Evolutionary conservation across 2,113 vertebrate species (phyloP), one percentile per base, ranked within the genome.

Genomic region (Erinaceus europaeus): DNA sequence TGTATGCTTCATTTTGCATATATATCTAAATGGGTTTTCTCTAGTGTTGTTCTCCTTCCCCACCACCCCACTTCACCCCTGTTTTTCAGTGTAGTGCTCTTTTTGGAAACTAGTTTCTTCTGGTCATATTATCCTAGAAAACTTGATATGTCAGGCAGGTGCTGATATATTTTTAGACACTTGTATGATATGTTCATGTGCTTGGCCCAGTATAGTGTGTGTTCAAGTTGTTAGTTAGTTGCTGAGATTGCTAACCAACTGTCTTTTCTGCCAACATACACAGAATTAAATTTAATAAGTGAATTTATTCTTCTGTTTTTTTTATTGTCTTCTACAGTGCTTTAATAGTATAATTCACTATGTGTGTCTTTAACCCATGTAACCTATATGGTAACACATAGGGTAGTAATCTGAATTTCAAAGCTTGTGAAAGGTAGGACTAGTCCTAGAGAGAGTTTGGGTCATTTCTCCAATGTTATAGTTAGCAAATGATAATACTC

Each of bases 91-190:
- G 29, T 72, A 67, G 25, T 73, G 27, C 14, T 65, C 42, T 75
- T 77, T 77, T 89, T 25, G 42, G 42, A 69, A 93, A 74, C 34
- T 29, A 9, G n/a, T 78, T 87, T 61, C 77, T 34, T 78, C 23
- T 91, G 73, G 64, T 87, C 48, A 61, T 32, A 73, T 88, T 76
- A 90, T 57, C 74, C 38, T n/a, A 83, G 46, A 76, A 89, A 89
- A 83, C 83, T 64, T 90, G 91, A 78, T 91, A 40, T 73, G 79
- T 44, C 69, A 77, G 62, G 50, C 75, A 91, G 74, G 67, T 93
- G 64, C 72, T 29, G 2, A 7, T 93, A 32, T 93, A 93, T 88
- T 91, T 91, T 90, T 84, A 93, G 74, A 84, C 0, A 6, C 68
- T 23, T 40, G 42, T 90, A 17, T 89, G 89, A 57, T 91, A 59